Base-by-base conservation (phyloP, 1,140 invertebrate genomes). In the Pseudobourletiella spinata region DNA sequence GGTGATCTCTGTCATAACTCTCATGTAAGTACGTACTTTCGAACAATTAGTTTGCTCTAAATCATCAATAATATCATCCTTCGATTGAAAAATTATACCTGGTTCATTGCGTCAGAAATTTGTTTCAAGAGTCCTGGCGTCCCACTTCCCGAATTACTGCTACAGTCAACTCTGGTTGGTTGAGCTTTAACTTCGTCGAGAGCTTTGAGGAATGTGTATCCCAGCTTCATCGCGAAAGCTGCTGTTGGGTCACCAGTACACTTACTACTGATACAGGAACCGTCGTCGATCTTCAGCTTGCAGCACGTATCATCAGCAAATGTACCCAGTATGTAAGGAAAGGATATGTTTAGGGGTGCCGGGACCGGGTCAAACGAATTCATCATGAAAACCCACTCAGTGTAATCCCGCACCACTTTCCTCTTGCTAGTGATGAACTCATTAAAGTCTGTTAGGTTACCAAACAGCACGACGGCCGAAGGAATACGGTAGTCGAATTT, bases 401-500 rank as follows among this genome's bases (percentile, higher is more conserved):
- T 67, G 35, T 50, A 30, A 62, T 70, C 60, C 35, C 61, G 15
- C 3, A 70, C 60, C 22, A 67, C 60, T 1, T 29, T 1, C 1
- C 20, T 30, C 25, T 63, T 64, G 25, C 44, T 48, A 16, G 8
- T 51, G n/a, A 63, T 63, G 30, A 70, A 70, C 20, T 42, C 22
- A 28, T 46, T 14, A 50, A 70, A 62, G 20, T 63, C 29, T 28
- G 29, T 2, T 3, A 39, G 15, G 30, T 52, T 63, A 6, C 68
- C 68, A n/a, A 61, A 67, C 15, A 70, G 20, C 22, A 66, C 26
- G 22, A 67, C 65, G 14, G 59, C 68, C 6, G 68, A 67, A 0
- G 68, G 68, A 39, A 70, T 59, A 28, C 68, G 48, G 43, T 67
- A 67, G 22, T 67, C 63, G 52, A 70, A 70, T 52, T 70, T 70